Evolutionary conservation across 2,888 invertebrate species (phyloP).

Genomic region (Bursaphelenchus okinawaensis): DNA sequence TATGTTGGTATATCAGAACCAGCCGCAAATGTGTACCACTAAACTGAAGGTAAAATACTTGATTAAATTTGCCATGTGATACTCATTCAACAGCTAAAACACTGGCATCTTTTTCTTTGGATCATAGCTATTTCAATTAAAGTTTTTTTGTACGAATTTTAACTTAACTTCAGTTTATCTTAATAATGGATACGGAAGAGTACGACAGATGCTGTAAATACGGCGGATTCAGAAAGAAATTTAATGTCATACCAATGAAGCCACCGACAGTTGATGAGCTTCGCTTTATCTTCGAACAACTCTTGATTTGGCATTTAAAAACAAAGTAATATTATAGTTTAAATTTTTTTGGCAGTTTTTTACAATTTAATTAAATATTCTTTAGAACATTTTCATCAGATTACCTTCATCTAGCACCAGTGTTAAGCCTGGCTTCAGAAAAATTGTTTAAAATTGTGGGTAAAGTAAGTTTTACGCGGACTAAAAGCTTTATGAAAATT

Average conservation of each 20-base stretch:
- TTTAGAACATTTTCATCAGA: conserved; percentile 46
- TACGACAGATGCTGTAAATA: conserved; percentile 7
- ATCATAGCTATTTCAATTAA: too few species aligned
- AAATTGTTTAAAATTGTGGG: conserved; percentile 10
- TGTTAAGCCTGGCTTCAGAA: conserved; percentile 32
- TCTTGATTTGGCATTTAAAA: conserved; percentile 34
- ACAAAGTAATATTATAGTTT: conserved; percentile 37
- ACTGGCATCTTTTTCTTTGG: too few species aligned
- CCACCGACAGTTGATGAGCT: conserved; percentile 12
- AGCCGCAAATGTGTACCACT: conserved; percentile 25
- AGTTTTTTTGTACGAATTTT: too few species aligned
- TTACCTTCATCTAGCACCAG: conserved; percentile 37
- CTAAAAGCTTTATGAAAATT: too few species aligned
- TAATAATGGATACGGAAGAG: conserved; percentile 38
- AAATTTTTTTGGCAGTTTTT: too few species aligned
- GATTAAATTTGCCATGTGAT: background rate
- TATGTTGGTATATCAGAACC: conserved; percentile 26
- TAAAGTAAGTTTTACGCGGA: background rate
- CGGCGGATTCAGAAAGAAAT: conserved; percentile 10
- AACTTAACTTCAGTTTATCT: conserved; percentile 35
- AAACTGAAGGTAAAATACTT: conserved; percentile 23
- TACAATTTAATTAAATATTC: background rate
- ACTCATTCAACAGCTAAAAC: background rate
- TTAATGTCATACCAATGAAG: conserved; percentile 22
- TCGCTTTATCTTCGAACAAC: conserved; percentile 21